A percentile compares a stretch with the other conserved stretches of the same genome.
Conservation (phyloP, 2,797 vertebrate genomes). For the Thamnophis elegans region DNA sequence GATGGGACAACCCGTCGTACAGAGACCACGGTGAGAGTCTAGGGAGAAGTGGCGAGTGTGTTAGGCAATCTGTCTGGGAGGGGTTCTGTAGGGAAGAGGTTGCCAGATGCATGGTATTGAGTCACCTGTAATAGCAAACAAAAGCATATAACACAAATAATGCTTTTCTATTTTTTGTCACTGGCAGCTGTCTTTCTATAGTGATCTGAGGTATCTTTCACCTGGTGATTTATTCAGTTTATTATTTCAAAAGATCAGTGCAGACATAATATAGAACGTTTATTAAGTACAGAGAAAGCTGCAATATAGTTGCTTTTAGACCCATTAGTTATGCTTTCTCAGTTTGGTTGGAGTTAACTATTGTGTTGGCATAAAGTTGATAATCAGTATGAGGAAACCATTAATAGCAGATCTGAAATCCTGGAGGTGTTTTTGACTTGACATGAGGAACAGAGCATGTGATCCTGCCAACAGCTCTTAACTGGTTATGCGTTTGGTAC, state of each 20-base stretch:
- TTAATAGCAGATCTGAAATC: background rate
- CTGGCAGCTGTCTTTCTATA: background rate
- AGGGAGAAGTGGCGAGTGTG: background rate
- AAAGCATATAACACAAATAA: background rate
- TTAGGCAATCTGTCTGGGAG: background rate
- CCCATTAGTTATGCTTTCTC: background rate
- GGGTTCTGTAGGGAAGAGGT: background rate
- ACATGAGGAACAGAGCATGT: background rate
- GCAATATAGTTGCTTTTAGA: background rate
- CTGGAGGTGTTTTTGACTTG: background rate
- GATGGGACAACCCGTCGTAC: constrained; percentile 89
- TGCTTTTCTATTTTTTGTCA: background rate
- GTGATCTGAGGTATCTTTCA: background rate
- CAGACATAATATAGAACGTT: background rate
- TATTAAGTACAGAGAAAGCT: background rate
- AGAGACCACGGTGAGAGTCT: constrained; percentile 82
- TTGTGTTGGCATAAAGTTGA: background rate
- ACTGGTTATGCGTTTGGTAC: background rate
- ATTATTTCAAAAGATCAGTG: background rate
- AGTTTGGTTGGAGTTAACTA: background rate
- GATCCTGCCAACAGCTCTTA: background rate
- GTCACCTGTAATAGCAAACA: background rate
- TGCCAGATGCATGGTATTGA: no score
- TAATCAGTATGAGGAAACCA: background rate
- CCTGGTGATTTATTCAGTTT: background rate